Evolutionary conservation across 2,113 vertebrate genomes (phyloP).

Genomic region (Dromiciops gliroides): DNA sequence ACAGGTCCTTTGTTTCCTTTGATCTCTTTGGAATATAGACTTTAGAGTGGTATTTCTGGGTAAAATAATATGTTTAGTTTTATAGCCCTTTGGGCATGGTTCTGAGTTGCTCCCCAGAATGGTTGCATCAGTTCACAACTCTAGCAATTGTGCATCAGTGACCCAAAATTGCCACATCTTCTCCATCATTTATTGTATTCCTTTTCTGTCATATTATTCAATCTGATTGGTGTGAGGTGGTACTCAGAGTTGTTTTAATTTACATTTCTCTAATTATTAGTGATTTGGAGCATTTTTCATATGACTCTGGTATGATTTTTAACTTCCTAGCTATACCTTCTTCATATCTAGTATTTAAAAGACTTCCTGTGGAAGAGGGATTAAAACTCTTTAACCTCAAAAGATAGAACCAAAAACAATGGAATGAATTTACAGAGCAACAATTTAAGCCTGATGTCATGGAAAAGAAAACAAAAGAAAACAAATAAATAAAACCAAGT

Average conservation of each 20-base stretch:
- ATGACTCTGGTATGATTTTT: not conserved
- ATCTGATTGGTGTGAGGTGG: not conserved
- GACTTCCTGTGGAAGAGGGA: not conserved
- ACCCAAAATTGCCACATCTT: no score
- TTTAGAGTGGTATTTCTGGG: not conserved
- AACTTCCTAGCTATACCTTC: no score
- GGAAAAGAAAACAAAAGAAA: not conserved
- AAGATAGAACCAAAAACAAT: not conserved
- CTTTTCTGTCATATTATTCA: not conserved
- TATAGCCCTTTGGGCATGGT: not conserved
- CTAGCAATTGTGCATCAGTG: not conserved
- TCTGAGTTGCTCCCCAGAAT: not conserved
- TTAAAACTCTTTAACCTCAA: not conserved
- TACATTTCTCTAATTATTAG: not conserved
- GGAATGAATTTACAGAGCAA: not conserved
- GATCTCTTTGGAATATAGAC: not conserved
- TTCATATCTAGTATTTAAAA: not conserved
- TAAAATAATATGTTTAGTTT: not conserved
- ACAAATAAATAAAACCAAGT: not conserved
- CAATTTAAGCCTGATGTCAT: not conserved
- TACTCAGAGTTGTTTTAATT: not conserved
- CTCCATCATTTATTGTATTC: not conserved
- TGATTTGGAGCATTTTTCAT: not conserved
- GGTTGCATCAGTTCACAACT: not conserved
- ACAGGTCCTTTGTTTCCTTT: not conserved